phyloP scores from a whole-genome alignment of 2,113 vertebrate genomes.

The Pseudorhombus dupliciocellatus region DNA sequence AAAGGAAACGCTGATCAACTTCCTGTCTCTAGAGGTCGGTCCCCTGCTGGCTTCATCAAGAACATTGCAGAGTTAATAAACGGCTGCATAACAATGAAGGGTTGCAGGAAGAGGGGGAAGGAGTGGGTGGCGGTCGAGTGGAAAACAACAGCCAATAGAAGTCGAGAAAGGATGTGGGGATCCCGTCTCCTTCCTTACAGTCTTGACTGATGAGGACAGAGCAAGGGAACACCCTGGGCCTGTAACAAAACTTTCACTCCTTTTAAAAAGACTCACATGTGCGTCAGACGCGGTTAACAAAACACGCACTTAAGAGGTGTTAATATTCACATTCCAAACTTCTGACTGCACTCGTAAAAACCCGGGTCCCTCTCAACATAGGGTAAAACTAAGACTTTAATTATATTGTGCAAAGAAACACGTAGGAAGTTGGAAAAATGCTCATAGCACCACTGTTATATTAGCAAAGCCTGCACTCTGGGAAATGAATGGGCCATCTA shows the following conservation, averaged over 20 bases:
- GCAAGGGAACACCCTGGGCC: constrained; percentile 67
- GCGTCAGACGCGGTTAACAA: constrained; percentile 49
- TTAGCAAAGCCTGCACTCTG: constrained; percentile 46
- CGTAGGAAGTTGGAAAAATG: constrained; percentile 48
- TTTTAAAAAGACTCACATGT: constrained; percentile 33
- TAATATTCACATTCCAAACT: constrained; percentile 72
- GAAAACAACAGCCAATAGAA: constrained; percentile 49
- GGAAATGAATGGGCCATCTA: constrained; percentile 53
- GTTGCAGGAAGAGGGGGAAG: constrained; percentile 17
- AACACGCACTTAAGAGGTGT: constrained; percentile 57
- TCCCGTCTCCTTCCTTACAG: constrained; percentile 71
- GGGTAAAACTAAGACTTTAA: constrained; percentile 32
- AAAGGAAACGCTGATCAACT: constrained; percentile 93
- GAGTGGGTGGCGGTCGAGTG: constrained; percentile 7
- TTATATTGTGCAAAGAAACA: constrained; percentile 59
- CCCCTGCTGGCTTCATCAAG: constrained; percentile 48
- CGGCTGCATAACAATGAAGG: constrained; percentile 32
- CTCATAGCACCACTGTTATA: constrained; percentile 51
- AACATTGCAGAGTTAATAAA: constrained; percentile 68
- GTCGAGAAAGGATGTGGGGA: constrained; percentile 74
- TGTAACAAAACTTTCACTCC: neutral
- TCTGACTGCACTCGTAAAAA: constrained; percentile 57
- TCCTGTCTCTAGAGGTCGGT: constrained; percentile 93
- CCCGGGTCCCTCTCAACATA: constrained; percentile 35
- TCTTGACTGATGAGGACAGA: constrained; percentile 45